phyloP scores from a whole-genome alignment of 2,888 invertebrate species.

The Lydus trimaculatus region DNA sequence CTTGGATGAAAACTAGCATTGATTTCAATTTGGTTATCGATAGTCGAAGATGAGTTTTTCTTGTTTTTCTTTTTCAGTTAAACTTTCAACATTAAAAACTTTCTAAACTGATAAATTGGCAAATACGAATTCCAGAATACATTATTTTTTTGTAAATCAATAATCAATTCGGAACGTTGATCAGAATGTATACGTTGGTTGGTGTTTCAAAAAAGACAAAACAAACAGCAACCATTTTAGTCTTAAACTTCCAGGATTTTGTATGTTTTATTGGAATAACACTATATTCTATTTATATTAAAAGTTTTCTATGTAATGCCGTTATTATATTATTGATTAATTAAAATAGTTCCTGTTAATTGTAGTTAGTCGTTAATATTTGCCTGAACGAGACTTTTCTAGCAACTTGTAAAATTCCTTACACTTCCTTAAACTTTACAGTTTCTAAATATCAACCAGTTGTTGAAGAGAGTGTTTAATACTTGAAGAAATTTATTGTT shows the following conservation, averaged over 20 bases:
- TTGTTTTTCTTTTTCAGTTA: not conserved
- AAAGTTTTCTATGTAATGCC: too few relatives aligned
- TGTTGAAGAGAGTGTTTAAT: conserved; percentile 1
- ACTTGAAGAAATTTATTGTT: not conserved
- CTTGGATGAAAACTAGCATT: not conserved
- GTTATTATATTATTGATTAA: too few relatives aligned
- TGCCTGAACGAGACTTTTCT: not conserved
- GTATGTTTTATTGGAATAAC: not conserved
- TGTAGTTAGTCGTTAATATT: not conserved
- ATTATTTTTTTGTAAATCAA: too few relatives aligned
- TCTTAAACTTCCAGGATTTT: too few relatives aligned
- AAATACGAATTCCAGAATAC: not conserved
- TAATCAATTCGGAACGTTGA: not conserved
- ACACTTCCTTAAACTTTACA: not conserved
- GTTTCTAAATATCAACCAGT: not conserved
- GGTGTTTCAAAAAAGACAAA: too few relatives aligned
- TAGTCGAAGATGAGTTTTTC: too few relatives aligned
- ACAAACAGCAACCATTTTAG: too few relatives aligned
- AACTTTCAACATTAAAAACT: not conserved
- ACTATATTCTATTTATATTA: not conserved
- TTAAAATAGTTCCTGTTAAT: too few relatives aligned
- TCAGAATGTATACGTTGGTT: not conserved
- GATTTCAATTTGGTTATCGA: not conserved
- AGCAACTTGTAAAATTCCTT: not conserved
- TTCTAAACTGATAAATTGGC: not conserved